Evolutionary conservation across 1,140 invertebrate genomes (phyloP).

Genomic region (Meteorus sp.): DNA sequence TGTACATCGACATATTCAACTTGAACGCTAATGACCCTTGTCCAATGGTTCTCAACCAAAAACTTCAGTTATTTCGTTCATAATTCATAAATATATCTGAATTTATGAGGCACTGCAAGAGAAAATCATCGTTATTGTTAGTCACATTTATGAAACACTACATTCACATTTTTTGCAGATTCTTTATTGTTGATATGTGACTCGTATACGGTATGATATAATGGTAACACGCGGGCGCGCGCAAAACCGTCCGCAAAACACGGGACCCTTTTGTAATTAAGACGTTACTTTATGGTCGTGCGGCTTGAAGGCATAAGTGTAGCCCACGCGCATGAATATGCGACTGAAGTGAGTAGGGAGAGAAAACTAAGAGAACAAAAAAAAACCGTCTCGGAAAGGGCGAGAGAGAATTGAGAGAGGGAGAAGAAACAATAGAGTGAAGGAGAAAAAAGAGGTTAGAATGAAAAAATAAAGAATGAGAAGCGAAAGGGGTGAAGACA

Average conservation of each 20-base stretch:
- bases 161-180: too few relatives aligned
- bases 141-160: too few relatives aligned
- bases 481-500: neutral
- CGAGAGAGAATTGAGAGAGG: neutral
- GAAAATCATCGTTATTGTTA: too few relatives aligned
- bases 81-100: too few relatives aligned
- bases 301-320: conserved; percentile 18
- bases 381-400: conserved; percentile 14
- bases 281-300: conserved; percentile 47
- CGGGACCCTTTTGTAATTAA: conserved; percentile 50
- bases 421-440: neutral
- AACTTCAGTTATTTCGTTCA: neutral
- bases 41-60: conserved; percentile 13
- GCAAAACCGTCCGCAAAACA: conserved; percentile 28
- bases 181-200: too few relatives aligned
- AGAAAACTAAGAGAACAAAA: conserved; percentile 16
- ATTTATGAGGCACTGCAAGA: too few relatives aligned
- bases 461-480: neutral
- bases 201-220: too few relatives aligned
- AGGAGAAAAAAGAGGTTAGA: neutral
- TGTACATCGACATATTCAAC: too few relatives aligned
- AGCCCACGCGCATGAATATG: conserved; percentile 20
- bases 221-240: too few relatives aligned
- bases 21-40: conserved; percentile 15
- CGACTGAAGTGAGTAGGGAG: conserved; percentile 9